A percentile compares a stretch with the other conserved stretches of the same genome.
These are phyloP conservation scores for Micronisus gabar DNA, from an alignment of 2,113 vertebrate species.

Conservation along the genomic window DNA sequence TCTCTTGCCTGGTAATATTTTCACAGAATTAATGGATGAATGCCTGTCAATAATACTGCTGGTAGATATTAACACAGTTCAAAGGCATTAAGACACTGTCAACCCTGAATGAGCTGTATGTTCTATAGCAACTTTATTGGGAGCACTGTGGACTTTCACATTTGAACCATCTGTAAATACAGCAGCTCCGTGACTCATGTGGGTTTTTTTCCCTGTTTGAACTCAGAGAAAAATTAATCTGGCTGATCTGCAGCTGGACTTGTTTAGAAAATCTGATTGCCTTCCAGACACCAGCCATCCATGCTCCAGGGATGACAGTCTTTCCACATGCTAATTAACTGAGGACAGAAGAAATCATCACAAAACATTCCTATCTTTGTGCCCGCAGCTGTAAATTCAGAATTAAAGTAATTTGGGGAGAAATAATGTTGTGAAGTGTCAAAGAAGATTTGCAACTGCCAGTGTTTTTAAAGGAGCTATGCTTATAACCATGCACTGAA, in stretches of 20 bases:
- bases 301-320: conserved; percentile 9
- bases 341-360: conserved; percentile 46
- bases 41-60: neutral
- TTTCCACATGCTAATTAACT: conserved; percentile 51
- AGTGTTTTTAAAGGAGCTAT: neutral
- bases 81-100: neutral
- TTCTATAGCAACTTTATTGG: neutral
- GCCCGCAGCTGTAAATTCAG: conserved; percentile 51
- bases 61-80: neutral
- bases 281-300: conserved; percentile 29
- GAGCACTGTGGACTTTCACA: neutral
- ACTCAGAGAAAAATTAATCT: conserved; percentile 43
- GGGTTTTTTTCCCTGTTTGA: neutral
- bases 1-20: neutral
- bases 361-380: conserved; percentile 23
- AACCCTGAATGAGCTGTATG: neutral
- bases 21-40: neutral
- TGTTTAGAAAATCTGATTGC: conserved; percentile 45
- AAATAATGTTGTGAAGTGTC: conserved; percentile 47
- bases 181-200: neutral
- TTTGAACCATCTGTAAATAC: conserved; percentile 35
- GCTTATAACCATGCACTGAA: neutral
- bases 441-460: conserved; percentile 26
- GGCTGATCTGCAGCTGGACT: conserved; percentile 48
- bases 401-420: conserved; percentile 42